Evolutionary conservation across 2,113 vertebrate species (phyloP).

Genomic region (sheep (Ovis aries)): DNA sequence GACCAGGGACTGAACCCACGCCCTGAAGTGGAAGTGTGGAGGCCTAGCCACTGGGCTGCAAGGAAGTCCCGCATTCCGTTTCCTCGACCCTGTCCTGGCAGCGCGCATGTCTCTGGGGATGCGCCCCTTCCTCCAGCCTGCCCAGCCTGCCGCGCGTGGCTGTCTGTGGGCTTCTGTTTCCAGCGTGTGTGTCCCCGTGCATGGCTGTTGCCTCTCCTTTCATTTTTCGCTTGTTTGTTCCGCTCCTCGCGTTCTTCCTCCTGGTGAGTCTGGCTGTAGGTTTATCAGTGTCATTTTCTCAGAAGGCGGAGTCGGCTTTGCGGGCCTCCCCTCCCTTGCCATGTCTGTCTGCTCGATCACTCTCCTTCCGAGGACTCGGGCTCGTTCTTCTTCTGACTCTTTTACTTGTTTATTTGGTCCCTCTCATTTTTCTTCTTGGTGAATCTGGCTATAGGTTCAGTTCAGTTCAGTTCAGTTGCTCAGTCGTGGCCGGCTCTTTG

Average conservation of each 20-base stretch:
- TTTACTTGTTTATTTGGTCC: too few species aligned
- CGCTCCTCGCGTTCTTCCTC: not conserved
- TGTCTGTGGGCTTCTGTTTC: not conserved
- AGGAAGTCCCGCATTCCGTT: not conserved
- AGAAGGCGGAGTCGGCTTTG: not conserved
- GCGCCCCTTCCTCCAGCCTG: not conserved
- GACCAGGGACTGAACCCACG: not conserved
- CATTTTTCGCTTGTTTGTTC: not conserved
- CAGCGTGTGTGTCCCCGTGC: not conserved
- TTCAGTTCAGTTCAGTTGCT: too few species aligned
- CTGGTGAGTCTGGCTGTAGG: not conserved
- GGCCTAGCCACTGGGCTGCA: not conserved
- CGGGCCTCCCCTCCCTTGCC: not conserved
- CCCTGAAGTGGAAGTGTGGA: not conserved
- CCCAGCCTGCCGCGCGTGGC: not conserved
- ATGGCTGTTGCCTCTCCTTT: not conserved
- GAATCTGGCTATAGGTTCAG: too few species aligned
- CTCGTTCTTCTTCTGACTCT: not conserved
- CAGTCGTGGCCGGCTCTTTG: too few species aligned
- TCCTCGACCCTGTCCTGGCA: not conserved
- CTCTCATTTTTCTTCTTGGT: too few species aligned
- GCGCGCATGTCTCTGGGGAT: rapidly evolving
- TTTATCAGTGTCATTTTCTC: rapidly evolving
- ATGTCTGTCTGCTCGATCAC: rapidly evolving
- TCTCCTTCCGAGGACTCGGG: not conserved